Percentiles rank a stretch among this genome's conserved stretches.
Conservation (phyloP, 2,113 vertebrate genomes). For the Pseudonaja textilis region DNA sequence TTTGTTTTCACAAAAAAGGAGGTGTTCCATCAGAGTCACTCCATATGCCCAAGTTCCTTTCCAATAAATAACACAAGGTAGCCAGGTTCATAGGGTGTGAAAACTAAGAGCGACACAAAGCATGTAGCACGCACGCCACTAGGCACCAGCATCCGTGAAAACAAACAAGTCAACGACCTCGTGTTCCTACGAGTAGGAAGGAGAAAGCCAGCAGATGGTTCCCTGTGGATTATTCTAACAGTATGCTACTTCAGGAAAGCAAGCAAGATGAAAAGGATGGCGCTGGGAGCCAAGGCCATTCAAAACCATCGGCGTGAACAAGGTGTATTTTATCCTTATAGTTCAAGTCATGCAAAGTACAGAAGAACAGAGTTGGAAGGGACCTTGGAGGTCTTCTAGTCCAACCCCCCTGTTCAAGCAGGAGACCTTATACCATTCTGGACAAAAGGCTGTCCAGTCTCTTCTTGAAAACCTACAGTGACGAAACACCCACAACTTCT, state of each 20-base stretch:
- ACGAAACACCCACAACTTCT: background rate
- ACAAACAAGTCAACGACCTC: background rate
- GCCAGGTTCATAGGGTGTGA: background rate
- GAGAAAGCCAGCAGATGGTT: background rate
- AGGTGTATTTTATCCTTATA: background rate
- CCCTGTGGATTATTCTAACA: background rate
- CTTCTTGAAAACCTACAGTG: background rate
- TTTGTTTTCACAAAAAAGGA: background rate
- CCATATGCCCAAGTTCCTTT: accelerated
- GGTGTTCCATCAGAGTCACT: too few relatives aligned
- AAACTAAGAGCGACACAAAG: background rate
- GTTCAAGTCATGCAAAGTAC: background rate
- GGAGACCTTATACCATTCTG: background rate
- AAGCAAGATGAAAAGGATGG: background rate
- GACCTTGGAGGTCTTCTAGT: background rate
- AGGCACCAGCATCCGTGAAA: background rate
- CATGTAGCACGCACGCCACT: accelerated
- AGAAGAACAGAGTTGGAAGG: background rate
- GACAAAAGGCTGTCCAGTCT: background rate
- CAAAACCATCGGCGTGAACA: background rate
- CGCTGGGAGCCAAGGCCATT: background rate
- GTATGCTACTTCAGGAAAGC: background rate
- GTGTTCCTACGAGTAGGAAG: background rate
- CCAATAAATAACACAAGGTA: background rate
- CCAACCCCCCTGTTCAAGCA: background rate